Evolutionary conservation across 2,888 invertebrate genomes (phyloP), one percentile per base, ranked within the genome.

Genomic region (Saturnia japonica): DNA sequence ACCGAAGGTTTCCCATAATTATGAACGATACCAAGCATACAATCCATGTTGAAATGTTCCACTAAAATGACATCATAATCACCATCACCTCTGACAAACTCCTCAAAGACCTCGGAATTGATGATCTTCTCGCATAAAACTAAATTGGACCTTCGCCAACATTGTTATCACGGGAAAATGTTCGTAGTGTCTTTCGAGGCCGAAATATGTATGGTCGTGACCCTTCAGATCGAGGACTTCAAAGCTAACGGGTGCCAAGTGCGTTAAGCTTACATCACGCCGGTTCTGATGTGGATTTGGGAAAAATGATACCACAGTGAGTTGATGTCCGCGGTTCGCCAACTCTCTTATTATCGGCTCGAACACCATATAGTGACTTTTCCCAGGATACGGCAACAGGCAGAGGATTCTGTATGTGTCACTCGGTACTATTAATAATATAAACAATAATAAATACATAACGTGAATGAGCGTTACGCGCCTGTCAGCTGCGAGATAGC

Each of bases 311-410:
- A 94, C 81, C 1, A 94, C 92, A 1, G 93, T 94, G 0, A 95
- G 42, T 1, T 92, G 82, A 75, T 95, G 94, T 3, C 94, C 94
- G 1, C 91, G 85, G 1, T 73, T 74, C 0, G 85, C 86, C 64
- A 95, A 76, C 71, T 91, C 91, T 1, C 88, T 82, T 1, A 95
- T 73, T 11, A 95, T 77, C 0, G 94, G 91, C 64, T 90, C 87
- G 73, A 94, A 94, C 4, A 94, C 90, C 75, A 90, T 87, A 74
- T 93, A 89, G 74, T 95, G 95, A 70, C 95, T 95, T 71, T 91
- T 93, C 0, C 94, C 94, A 0, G 86, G 82, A 73, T 94, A 92
- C 1, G 90, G 89, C 54, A 95, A 87, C 0, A 92, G 73, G 16
- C 87, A 92, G 11, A 95, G 81, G 64, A 94, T 90, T 67, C 80